A percentile compares a stretch with the other conserved stretches of the same genome.
Evolutionary conservation across 2,113 vertebrate genomes (phyloP).

Genomic region (Nerophis lumbriciformis): DNA sequence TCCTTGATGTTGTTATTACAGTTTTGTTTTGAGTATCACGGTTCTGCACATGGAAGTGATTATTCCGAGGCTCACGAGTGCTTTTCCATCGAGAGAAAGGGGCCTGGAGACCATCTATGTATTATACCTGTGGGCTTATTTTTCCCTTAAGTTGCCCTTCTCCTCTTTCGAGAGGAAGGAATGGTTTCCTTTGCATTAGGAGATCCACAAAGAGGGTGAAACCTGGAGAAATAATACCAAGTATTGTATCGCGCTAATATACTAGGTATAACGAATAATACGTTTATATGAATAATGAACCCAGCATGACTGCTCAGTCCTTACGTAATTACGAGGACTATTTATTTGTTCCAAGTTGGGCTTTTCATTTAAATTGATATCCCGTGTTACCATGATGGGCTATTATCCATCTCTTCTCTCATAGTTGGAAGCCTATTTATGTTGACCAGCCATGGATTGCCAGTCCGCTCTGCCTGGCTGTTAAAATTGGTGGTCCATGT

Average conservation of each 20-base stretch:
- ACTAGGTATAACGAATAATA: too few relatives aligned
- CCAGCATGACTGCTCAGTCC: background rate
- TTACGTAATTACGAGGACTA: conserved; percentile 7
- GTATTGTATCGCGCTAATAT: background rate
- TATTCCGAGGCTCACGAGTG: conserved; percentile 47
- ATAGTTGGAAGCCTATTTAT: conserved; percentile 29
- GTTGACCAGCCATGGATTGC: conserved; percentile 20
- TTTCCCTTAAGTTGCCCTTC: conserved; percentile 40
- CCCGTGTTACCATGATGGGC: conserved; percentile 18
- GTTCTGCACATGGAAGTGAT: conserved; percentile 66
- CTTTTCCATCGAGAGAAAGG: conserved; percentile 48
- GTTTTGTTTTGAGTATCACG: conserved; percentile 49
- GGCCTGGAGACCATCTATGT: conserved; percentile 41
- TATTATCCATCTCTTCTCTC: conserved; percentile 22
- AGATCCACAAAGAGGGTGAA: conserved; percentile 29
- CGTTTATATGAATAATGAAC: background rate
- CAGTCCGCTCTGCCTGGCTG: conserved; percentile 24
- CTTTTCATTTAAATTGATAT: conserved; percentile 18
- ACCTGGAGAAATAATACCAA: conserved; percentile 15
- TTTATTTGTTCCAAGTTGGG: conserved; percentile 1
- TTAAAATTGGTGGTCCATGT: conserved; percentile 41
- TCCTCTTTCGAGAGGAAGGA: conserved; percentile 23
- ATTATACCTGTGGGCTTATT: conserved; percentile 44
- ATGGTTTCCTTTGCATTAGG: conserved; percentile 30
- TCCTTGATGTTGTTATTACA: conserved; percentile 49